These are phyloP conservation scores for Apocrypta bakeri DNA, from an alignment of 1,140 invertebrate genomes.

Conservation along the genomic window DNA sequence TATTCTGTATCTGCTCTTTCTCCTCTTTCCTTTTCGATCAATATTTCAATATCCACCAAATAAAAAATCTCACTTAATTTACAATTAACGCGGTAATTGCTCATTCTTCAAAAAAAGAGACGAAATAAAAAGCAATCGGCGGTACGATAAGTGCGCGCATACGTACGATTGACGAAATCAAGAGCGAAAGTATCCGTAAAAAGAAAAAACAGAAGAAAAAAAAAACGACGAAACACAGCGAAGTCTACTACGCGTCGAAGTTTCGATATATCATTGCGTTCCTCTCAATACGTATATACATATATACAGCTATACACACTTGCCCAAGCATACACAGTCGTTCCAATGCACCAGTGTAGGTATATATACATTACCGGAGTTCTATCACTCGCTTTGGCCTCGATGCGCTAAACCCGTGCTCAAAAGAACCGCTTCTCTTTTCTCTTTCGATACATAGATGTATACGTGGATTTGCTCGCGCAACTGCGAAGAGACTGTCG, in stretches of 20 bases:
- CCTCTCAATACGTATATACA: neutral
- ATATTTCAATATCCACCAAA: no score
- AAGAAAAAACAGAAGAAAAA: neutral
- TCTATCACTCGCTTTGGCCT: neutral
- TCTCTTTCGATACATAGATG: neutral
- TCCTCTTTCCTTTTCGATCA: no score
- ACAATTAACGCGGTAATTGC: no score
- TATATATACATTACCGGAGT: neutral
- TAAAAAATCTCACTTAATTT: no score
- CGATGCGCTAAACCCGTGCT: neutral
- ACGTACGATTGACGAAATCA: neutral
- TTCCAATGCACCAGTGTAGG: neutral
- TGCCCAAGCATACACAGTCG: neutral
- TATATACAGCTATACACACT: neutral
- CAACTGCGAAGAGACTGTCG: neutral
- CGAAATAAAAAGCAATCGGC: neutral
- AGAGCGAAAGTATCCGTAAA: constrained; percentile 12
- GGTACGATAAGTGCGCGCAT: neutral
- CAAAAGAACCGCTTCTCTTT: neutral
- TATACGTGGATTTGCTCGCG: no score
- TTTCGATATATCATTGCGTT: constrained; percentile 9
- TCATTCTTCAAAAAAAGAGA: no score
- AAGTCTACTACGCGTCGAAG: neutral
- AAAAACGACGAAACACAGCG: constrained; percentile 1
- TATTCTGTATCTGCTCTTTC: no score